These are phyloP conservation scores for Aphyosemion australe DNA, from an alignment of 2,113 vertebrate genomes.

Conservation along the genomic window DNA sequence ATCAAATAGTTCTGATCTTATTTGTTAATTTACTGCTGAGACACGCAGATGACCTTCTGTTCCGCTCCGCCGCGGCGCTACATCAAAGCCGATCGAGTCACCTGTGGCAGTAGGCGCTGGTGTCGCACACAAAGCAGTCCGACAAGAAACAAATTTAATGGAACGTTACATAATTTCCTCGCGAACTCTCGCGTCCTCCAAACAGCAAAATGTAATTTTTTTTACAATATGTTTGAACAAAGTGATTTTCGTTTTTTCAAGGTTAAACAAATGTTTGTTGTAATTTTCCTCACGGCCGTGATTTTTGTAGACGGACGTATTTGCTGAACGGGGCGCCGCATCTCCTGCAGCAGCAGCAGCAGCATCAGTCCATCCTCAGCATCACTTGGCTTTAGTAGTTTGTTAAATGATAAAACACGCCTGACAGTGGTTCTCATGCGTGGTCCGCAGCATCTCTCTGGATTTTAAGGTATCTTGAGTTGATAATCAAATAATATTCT, in stretches of 20 bases:
- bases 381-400: constrained; percentile 15
- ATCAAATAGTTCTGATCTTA: too few species aligned
- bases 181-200: not conserved
- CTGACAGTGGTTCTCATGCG: constrained; percentile 41
- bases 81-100: constrained; percentile 9
- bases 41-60: constrained; percentile 30
- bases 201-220: not conserved
- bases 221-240: accelerated
- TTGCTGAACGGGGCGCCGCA: constrained; percentile 12
- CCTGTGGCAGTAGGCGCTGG: constrained; percentile 36
- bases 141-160: constrained; percentile 40
- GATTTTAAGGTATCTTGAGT: constrained; percentile 43
- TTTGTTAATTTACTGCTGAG: too few species aligned
- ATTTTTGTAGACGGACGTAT: constrained; percentile 50
- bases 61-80: not conserved
- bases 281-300: not conserved
- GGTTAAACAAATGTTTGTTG: not conserved
- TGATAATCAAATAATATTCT: constrained; percentile 2
- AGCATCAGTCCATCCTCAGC: constrained; percentile 39
- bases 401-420: not conserved
- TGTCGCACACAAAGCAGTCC: constrained; percentile 48
- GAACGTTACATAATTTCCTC: not conserved
- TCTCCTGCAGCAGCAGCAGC: constrained; percentile 31
- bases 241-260: too few species aligned
- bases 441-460: constrained; percentile 4